Conservation (phyloP, 2,797 vertebrate species). For the Lithobates sylvaticus region DNA sequence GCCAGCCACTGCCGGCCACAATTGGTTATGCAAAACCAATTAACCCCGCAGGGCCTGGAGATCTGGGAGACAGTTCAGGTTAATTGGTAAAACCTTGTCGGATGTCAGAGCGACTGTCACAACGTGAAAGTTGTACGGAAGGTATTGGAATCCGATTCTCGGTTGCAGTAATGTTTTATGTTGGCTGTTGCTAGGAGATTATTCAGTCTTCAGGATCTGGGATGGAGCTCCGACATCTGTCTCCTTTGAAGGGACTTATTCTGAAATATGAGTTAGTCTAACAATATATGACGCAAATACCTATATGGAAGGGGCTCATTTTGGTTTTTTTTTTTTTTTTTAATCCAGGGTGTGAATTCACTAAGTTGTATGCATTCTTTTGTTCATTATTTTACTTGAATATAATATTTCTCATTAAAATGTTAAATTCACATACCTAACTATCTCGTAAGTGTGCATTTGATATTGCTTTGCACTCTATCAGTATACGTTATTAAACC, state of each 20-base stretch:
- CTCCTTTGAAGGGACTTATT: background rate
- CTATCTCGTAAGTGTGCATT: too few relatives aligned
- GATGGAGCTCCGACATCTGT: slow-evolving; percentile 8
- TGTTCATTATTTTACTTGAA: too few relatives aligned
- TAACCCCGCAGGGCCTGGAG: slow-evolving; percentile 43
- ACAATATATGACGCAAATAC: background rate
- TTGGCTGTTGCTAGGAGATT: slow-evolving; percentile 42
- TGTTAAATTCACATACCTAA: too few relatives aligned
- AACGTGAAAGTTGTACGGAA: background rate
- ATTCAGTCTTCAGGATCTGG: background rate
- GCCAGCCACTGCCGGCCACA: slow-evolving; percentile 45
- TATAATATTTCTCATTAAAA: too few relatives aligned
- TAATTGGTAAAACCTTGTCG: slow-evolving; percentile 53
- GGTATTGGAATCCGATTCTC: slow-evolving; percentile 18
- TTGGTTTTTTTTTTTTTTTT: background rate
- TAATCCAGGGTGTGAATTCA: too few relatives aligned
- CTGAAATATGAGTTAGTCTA: slow-evolving; percentile 8
- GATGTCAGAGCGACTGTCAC: slow-evolving; percentile 39
- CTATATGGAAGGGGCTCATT: background rate
- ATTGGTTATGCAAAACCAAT: slow-evolving; percentile 55
- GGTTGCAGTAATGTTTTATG: slow-evolving; percentile 8
- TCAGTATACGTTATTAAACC: too few relatives aligned
- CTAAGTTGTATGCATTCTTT: too few relatives aligned
- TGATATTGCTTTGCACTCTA: background rate
- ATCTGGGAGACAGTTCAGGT: slow-evolving; percentile 32